Base-by-base conservation (phyloP, 2,797 vertebrate genomes). In the Onychomys leucogaster region DNA sequence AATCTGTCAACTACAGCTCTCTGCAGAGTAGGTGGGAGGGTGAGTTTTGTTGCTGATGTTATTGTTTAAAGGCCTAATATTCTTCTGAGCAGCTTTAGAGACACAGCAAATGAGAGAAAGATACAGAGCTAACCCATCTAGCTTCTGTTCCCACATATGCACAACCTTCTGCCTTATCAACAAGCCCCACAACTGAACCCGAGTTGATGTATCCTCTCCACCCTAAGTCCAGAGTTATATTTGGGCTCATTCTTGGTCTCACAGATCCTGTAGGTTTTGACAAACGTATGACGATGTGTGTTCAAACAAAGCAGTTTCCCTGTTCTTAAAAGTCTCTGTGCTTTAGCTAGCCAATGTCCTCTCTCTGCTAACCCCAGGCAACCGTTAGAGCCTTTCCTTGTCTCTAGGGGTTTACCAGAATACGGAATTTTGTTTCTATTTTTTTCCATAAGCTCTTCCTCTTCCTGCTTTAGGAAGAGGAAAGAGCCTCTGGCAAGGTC, bases 381-480 rank as follows among this genome's bases (percentile, higher is more conserved):
- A 41, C 27, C 27, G 8, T 12, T 85, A 14, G 12, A 67, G 71
- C 57, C 43, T 75, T 78, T 80, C 23, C 49, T 2, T 34, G 21
- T 49, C 46, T 89, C 37, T 57, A n/a, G 6, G 4, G 55, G 80
- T 61, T 78, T 89, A 6, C 8, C 27, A 57, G 37, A 41, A 29
- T 29, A 43, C 29, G 2, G 6, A 4, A 67, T 67, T 81, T 73
- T 69, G 29, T 65, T 91, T 84, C 14, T 90, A 32, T 91, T 34
- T 86, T 84, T 23, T 37, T 6, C 77, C 43, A 49, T 65, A 67
- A 91, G 32, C 83, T 88, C 25, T 59, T 95, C 76, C 6, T 92
- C 83, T 86, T 84, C 49, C 69, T 43, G 37, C 27, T 90, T 46
- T 43, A 92, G 41, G 52, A 88, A 95, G 67, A 96, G 43, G 65